These are phyloP conservation scores for Taenioides sp. DNA, from an alignment of 2,797 vertebrate genomes.

Conservation along the genomic window DNA sequence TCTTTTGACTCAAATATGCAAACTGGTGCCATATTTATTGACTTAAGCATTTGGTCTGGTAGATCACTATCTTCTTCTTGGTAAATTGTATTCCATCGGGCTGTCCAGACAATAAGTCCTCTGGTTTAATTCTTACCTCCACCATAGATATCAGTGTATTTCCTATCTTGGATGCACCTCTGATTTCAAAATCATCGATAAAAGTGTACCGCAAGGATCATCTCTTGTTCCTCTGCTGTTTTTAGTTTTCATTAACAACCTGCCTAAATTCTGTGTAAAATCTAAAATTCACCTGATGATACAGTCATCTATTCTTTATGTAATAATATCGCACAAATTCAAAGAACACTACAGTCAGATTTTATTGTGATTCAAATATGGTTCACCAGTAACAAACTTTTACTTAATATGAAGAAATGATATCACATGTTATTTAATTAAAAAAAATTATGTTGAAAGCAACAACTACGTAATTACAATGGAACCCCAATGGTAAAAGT, in stretches of 20 bases:
- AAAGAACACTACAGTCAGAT: neutral
- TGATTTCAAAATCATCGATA: too few relatives aligned
- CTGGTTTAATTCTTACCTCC: neutral
- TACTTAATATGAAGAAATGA: neutral
- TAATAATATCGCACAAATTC: neutral
- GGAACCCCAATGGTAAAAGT: neutral
- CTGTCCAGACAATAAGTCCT: neutral
- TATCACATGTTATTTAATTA: neutral
- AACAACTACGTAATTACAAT: neutral
- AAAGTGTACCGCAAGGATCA: too few relatives aligned
- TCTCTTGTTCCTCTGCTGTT: too few relatives aligned
- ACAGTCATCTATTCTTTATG: too few relatives aligned
- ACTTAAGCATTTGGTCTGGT: conserved; percentile 15
- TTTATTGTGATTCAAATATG: too few relatives aligned
- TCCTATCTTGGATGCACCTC: neutral
- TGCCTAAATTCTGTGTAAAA: too few relatives aligned
- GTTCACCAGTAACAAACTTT: neutral
- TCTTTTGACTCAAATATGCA: neutral
- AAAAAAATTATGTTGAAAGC: neutral
- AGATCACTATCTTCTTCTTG: too few relatives aligned
- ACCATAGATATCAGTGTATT: neutral
- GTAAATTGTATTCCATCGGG: neutral
- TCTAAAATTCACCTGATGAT: neutral
- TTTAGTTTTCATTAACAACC: too few relatives aligned
- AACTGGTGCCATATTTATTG: conserved; percentile 8